Conservation (phyloP, 2,888 invertebrate species). For the Clistopyga incitator region DNA sequence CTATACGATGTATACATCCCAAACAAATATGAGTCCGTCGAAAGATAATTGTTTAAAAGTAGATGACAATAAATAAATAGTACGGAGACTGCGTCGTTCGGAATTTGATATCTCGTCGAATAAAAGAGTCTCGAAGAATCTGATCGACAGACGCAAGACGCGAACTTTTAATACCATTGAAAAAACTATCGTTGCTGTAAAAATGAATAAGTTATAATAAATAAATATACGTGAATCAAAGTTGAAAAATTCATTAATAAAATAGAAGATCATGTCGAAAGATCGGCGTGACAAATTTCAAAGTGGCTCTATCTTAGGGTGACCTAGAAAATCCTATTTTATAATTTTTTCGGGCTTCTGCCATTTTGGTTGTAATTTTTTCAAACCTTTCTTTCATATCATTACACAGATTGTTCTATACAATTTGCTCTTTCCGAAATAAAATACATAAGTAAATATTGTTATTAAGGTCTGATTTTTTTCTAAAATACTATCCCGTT, state of each 20-base stretch:
- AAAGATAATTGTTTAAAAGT: neutral
- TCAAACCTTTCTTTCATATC: too few relatives aligned
- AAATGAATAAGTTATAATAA: constrained; percentile 27
- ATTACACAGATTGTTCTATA: too few relatives aligned
- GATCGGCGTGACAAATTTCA: constrained; percentile 15
- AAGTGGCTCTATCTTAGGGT: neutral
- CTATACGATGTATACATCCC: constrained; percentile 31
- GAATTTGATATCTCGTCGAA: constrained; percentile 2
- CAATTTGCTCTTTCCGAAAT: too few relatives aligned
- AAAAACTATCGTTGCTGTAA: constrained; percentile 1
- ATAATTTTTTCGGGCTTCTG: too few relatives aligned
- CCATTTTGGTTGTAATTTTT: too few relatives aligned
- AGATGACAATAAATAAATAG: constrained; percentile 56
- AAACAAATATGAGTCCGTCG: constrained; percentile 1
- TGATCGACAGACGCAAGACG: constrained; percentile 12
- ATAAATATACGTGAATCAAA: constrained; percentile 18
- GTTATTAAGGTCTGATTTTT: too few relatives aligned
- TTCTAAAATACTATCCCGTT: too few relatives aligned
- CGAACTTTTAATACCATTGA: constrained; percentile 48
- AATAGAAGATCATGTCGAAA: constrained; percentile 14
- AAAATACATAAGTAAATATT: too few relatives aligned
- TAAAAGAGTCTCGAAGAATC: constrained; percentile 8
- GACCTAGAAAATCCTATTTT: too few relatives aligned
- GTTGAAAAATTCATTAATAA: constrained; percentile 12
- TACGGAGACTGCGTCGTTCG: constrained; percentile 62